Evolutionary conservation across 1,140 invertebrate genomes (phyloP), one percentile per base, ranked within the genome.

Genomic region (Heliconius melpomene): DNA sequence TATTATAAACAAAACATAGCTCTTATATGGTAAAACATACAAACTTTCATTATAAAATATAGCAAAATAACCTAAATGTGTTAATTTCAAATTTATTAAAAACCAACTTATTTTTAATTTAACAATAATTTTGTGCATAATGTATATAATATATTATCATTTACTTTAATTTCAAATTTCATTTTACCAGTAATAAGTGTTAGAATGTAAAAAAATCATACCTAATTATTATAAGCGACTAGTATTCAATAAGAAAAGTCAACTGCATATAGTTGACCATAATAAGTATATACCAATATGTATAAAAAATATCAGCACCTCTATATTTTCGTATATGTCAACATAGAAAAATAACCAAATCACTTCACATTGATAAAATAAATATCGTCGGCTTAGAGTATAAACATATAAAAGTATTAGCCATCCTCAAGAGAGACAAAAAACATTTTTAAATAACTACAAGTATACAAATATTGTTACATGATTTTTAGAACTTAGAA

Each of bases 181-280:
- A 76, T 70, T 13, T 32, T 40, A 66, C n/a, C 7, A 57, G 32
- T 16, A 57, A 76, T 40, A 66, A 52, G 38, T 46, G 79, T 77
- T 77, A 80, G 71, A 60, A 52, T 74, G 50, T 80, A 38, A 76
- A 73, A 73, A 40, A 52, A 40, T 73, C 29, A 74, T 50, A 74
- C 11, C 73, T 81, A 78, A 77, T 81, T 81, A 81, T 78, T 50
- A 78, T 74, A 72, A 90, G 87, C 86, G 89, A 91, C 89, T 91
- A 91, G 89, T 87, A 89, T 88, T 88, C 80, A 87, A 87, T 88
- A 90, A 80, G 13, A 88, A 84, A 83, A 87, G 82, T 84, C 74
- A 83, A 82, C 81, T 85, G 83, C 74, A 83, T 78, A 84, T 82
- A 83, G 79, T 79, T 79, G 40, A 79, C 40, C 46, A 52, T 16